A percentile compares a stretch with the other conserved stretches of the same genome.
These are phyloP conservation scores for Tragopan temminckii DNA, from an alignment of 2,797 vertebrate species.

Conservation along the genomic window DNA sequence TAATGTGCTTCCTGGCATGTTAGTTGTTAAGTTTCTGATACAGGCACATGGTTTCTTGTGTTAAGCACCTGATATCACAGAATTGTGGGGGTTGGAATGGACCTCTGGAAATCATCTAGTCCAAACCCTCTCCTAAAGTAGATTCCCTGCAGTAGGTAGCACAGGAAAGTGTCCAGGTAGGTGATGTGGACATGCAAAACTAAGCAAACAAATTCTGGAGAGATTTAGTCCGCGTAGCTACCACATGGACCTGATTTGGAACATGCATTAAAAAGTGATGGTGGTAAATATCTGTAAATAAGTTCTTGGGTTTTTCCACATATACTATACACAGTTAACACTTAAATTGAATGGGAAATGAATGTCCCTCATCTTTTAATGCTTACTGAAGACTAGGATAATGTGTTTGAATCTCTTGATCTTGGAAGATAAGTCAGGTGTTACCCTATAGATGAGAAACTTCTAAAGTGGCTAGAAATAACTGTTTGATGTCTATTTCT, in stretches of 20 bases:
- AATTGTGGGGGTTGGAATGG: no score
- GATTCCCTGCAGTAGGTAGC: no score
- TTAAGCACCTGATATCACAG: neutral
- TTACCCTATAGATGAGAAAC: neutral
- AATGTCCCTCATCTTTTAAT: neutral
- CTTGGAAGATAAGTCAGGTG: neutral
- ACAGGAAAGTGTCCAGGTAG: no score
- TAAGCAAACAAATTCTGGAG: neutral
- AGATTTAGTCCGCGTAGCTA: neutral
- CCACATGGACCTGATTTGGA: neutral
- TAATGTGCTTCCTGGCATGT: neutral
- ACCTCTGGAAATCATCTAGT: no score
- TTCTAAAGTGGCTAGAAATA: neutral
- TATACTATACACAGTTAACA: neutral
- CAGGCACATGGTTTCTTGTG: neutral
- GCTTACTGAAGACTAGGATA: neutral
- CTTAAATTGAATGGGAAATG: neutral
- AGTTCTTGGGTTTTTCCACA: neutral
- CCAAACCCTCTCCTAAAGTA: no score
- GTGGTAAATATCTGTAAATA: neutral
- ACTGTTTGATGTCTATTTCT: neutral
- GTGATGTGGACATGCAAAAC: neutral
- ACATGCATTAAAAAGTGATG: neutral
- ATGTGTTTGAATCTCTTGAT: neutral
- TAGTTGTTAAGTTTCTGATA: neutral